These are phyloP conservation scores for Drosophila atripex DNA, from an alignment of 2,888 invertebrate genomes.

Conservation along the genomic window DNA sequence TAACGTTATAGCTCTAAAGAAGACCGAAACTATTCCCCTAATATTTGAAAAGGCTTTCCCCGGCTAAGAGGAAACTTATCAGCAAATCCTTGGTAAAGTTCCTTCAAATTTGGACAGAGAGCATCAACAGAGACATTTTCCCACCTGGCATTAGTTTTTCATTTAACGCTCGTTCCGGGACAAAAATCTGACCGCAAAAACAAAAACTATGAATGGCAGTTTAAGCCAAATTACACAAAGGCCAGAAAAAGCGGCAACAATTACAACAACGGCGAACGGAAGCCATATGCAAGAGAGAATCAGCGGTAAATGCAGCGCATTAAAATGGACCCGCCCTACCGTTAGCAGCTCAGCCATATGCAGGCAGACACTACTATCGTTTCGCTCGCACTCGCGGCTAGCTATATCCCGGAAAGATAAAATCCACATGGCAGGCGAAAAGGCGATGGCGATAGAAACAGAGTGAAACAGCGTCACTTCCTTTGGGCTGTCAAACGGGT, in stretches of 20 bases:
- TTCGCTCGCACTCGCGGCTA: conserved; percentile 34
- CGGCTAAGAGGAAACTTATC: conserved; percentile 9
- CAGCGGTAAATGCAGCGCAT: conserved; percentile 58
- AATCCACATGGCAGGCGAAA: conserved; percentile 73
- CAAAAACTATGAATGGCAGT: conserved; percentile 76
- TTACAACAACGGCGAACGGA: conserved; percentile 60
- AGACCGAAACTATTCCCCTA: not conserved
- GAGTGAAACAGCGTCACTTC: conserved; percentile 5
- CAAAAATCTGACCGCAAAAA: conserved; percentile 62
- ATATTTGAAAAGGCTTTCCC: conserved; percentile 14
- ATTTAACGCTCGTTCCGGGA: conserved; percentile 55
- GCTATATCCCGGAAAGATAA: conserved; percentile 63
- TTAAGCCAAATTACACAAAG: conserved; percentile 79
- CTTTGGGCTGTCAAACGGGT: conserved; percentile 55
- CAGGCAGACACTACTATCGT: conserved; percentile 7
- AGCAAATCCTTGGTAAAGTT: conserved; percentile 5
- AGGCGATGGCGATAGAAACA: conserved; percentile 50
- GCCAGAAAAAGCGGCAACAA: conserved; percentile 58
- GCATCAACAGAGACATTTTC: conserved; percentile 54
- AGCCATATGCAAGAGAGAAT: conserved; percentile 75
- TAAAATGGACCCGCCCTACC: conserved; percentile 67
- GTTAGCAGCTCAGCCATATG: conserved; percentile 10
- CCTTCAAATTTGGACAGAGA: conserved; percentile 10
- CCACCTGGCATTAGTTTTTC: conserved; percentile 48
- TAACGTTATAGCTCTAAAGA: no score